Evolutionary conservation across 2,888 invertebrate genomes (phyloP).

Genomic region (Hetaerina titia): DNA sequence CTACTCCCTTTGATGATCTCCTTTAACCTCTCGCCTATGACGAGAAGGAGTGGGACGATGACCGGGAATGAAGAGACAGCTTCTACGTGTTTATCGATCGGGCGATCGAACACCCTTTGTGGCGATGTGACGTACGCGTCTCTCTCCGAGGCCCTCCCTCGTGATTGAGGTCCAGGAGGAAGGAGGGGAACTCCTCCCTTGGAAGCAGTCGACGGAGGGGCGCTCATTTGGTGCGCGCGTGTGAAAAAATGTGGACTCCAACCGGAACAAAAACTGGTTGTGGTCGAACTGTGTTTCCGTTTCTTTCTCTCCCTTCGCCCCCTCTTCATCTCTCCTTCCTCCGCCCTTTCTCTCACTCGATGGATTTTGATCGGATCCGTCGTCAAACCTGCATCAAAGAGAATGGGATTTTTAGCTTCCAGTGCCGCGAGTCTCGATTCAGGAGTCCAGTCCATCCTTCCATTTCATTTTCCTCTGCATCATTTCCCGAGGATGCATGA

Average conservation of each 20-base stretch:
- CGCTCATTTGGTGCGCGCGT: neutral
- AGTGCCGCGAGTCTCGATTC: too few species aligned
- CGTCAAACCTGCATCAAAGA: too few species aligned
- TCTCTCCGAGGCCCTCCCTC: neutral
- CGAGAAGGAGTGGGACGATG: neutral
- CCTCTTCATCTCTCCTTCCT: neutral
- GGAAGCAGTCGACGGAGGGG: neutral
- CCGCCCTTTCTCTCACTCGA: too few species aligned
- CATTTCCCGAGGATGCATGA: too few species aligned
- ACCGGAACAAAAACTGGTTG: neutral
- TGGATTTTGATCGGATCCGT: too few species aligned
- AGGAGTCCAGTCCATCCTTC: too few species aligned
- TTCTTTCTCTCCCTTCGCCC: neutral
- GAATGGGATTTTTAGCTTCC: too few species aligned
- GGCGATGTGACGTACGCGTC: neutral
- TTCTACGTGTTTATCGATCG: neutral
- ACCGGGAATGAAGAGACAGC: neutral
- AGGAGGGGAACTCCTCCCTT: neutral
- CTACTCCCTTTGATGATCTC: too few species aligned
- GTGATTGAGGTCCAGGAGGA: neutral
- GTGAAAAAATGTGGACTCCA: neutral
- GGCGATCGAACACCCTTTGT: neutral
- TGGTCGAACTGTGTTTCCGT: neutral
- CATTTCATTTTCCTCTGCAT: too few species aligned
- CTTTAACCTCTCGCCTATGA: constrained; percentile 7